Conservation (phyloP, 2,888 invertebrate genomes). For the Limnephilus marmoratus region DNA sequence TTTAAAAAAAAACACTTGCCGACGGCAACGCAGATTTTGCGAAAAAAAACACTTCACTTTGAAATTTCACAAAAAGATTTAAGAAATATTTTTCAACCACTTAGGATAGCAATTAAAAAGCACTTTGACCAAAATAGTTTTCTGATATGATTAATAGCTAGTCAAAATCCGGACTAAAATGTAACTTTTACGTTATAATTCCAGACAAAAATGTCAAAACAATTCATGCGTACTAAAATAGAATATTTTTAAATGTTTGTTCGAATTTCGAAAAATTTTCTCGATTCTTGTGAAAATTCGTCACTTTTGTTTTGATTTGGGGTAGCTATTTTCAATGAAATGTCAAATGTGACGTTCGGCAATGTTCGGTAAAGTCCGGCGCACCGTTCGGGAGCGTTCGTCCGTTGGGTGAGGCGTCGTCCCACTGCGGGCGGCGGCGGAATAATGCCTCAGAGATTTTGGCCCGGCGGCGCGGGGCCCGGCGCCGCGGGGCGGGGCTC, state of each 20-base stretch:
- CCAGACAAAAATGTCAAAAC: background rate
- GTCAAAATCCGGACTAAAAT: background rate
- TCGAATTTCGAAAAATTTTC: background rate
- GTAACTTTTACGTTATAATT: background rate
- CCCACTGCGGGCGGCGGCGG: conserved; percentile 64
- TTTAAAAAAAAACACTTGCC: conserved; percentile 4
- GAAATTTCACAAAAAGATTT: conserved; percentile 1
- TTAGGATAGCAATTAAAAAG: background rate
- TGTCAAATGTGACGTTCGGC: conserved; percentile 26
- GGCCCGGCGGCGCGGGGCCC: conserved; percentile 67
- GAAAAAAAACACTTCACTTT: conserved; percentile 39
- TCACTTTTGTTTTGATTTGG: background rate
- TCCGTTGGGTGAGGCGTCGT: conserved; percentile 59
- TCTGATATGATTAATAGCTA: background rate
- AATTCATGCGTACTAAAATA: background rate
- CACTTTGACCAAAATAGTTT: background rate
- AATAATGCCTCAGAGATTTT: conserved; percentile 78
- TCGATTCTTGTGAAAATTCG: background rate
- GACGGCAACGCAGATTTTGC: conserved; percentile 16
- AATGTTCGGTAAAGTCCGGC: conserved; percentile 37
- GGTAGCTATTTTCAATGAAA: background rate
- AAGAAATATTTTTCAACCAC: background rate
- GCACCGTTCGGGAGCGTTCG: conserved; percentile 49
- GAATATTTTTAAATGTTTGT: background rate
- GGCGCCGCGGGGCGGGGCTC: conserved; percentile 63